Evolutionary conservation across 2,888 invertebrate genomes (phyloP).

Genomic region (Caenorhabditis japonica): DNA sequence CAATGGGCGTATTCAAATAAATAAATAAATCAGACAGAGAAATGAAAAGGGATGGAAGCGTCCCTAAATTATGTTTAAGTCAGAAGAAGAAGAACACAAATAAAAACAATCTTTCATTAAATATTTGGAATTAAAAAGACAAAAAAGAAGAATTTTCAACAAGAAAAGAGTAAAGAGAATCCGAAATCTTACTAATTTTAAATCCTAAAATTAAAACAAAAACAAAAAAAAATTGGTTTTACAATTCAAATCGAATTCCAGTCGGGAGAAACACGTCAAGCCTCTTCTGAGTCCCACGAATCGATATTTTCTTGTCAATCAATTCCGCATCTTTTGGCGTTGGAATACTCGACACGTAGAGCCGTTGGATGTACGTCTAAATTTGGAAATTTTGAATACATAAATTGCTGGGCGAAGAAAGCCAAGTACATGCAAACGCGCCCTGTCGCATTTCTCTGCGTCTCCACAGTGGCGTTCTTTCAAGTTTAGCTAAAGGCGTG

Average conservation of each 20-base stretch:
- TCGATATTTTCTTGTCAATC: slow-evolving; percentile 16
- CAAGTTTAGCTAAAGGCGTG: no score
- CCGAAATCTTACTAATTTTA: slow-evolving; percentile 19
- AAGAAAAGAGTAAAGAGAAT: slow-evolving; percentile 4
- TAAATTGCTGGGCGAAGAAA: no score
- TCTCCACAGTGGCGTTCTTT: no score
- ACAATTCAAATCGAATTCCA: slow-evolving; percentile 21
- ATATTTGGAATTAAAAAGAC: slow-evolving; percentile 3
- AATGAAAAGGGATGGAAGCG: neutral
- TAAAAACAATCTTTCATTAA: slow-evolving; percentile 3
- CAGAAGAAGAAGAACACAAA: neutral
- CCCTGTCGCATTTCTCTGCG: no score
- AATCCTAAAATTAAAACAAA: slow-evolving; percentile 5
- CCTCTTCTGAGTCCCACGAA: slow-evolving; percentile 40
- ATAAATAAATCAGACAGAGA: slow-evolving; percentile 8
- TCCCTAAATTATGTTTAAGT: neutral
- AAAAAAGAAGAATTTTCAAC: no score
- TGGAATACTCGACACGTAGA: slow-evolving; percentile 46
- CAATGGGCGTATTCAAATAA: no score
- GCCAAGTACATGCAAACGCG: no score
- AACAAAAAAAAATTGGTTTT: no score
- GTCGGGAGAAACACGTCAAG: slow-evolving; percentile 40
- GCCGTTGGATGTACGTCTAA: slow-evolving; percentile 37
- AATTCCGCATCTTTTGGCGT: slow-evolving; percentile 32
- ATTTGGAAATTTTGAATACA: neutral